Evolutionary conservation across 2,797 vertebrate genomes (phyloP).

Genomic region (Typhlichthys eigenmanni): DNA sequence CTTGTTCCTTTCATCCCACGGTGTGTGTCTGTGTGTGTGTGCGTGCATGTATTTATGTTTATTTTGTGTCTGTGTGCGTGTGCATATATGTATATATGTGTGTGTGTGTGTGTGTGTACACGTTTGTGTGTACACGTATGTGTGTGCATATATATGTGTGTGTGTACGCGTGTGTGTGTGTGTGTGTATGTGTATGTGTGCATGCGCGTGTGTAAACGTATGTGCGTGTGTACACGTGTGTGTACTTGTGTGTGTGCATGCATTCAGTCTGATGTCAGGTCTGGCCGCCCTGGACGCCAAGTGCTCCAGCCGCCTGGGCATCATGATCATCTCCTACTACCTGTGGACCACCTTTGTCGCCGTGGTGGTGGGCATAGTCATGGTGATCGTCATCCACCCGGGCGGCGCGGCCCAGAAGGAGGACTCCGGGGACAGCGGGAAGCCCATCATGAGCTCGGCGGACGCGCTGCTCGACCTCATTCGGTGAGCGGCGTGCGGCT

Average conservation of each 20-base stretch:
- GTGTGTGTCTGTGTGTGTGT: background rate
- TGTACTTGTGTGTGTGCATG: background rate
- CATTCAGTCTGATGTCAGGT: slow-evolving; percentile 91
- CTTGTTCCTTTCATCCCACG: slow-evolving; percentile 7
- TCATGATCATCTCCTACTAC: slow-evolving; percentile 97
- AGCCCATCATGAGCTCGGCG: slow-evolving; percentile 95
- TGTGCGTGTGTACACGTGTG: slow-evolving; percentile 1
- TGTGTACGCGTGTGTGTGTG: no score
- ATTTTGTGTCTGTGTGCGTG: background rate
- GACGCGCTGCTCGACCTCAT: slow-evolving; percentile 96
- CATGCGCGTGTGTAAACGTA: background rate
- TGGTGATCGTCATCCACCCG: slow-evolving; percentile 96
- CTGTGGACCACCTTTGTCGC: slow-evolving; percentile 98
- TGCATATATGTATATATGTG: background rate
- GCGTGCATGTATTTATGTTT: background rate
- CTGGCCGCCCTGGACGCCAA: slow-evolving; percentile 95
- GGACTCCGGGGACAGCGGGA: slow-evolving; percentile 86
- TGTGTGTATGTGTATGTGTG: background rate
- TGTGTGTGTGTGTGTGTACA: slow-evolving; percentile 1
- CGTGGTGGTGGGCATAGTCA: slow-evolving; percentile 93
- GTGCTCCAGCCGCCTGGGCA: slow-evolving; percentile 94
- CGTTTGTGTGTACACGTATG: no score
- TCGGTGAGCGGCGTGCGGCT: slow-evolving; percentile 75
- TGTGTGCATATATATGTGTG: background rate
- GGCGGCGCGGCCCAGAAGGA: slow-evolving; percentile 96